These are phyloP conservation scores for Atrina japonica DNA, from an alignment of 2,888 invertebrate species.

Conservation along the genomic window DNA sequence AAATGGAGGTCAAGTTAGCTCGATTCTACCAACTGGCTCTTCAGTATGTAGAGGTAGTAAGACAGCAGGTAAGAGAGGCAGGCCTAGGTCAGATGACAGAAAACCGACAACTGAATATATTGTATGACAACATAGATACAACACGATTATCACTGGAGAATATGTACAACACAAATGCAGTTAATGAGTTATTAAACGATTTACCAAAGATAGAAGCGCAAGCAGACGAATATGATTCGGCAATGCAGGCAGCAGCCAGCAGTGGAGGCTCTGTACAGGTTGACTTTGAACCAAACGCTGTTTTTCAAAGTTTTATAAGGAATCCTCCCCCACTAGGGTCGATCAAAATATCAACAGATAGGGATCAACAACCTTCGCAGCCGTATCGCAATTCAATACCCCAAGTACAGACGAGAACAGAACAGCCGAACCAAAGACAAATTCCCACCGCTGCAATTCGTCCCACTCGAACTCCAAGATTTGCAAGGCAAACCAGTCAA, in stretches of 20 bases:
- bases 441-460: conserved; percentile 15
- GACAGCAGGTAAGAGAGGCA: conserved; percentile 51
- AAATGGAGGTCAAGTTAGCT: conserved; percentile 55
- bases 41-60: conserved; percentile 52
- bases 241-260: conserved; percentile 41
- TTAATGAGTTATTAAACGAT: conserved; percentile 51
- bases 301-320: conserved; percentile 31
- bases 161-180: conserved; percentile 49
- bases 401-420: neutral
- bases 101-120: conserved; percentile 49
- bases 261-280: conserved; percentile 44
- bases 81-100: conserved; percentile 47
- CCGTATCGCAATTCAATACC: neutral
- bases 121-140: conserved; percentile 54
- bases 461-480: conserved; percentile 30
- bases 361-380: neutral
- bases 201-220: conserved; percentile 51
- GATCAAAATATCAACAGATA: conserved; percentile 13
- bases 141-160: conserved; percentile 53
- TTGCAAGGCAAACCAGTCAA: neutral
- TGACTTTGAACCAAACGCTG: conserved; percentile 49
- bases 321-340: conserved; percentile 39
- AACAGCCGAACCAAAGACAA: conserved; percentile 16
- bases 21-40: conserved; percentile 52
- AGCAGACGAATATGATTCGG: conserved; percentile 54